Conservation (phyloP, 2,888 invertebrate species). For the Octonoba sinensis region DNA sequence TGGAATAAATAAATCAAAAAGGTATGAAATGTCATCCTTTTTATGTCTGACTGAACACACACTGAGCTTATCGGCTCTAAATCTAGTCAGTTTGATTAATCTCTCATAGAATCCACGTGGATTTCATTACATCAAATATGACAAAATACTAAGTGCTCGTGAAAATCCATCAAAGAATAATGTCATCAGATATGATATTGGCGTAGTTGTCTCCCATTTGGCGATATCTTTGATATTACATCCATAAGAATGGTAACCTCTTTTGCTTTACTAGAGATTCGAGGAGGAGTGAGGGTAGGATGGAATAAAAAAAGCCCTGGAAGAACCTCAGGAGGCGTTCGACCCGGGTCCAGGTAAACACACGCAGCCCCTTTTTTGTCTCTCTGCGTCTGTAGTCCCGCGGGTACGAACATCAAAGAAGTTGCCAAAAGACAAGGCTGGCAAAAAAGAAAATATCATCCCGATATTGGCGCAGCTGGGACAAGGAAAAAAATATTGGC, state of each 20-base stretch:
- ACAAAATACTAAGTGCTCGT: not conserved
- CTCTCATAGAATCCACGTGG: no score
- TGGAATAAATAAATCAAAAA: no score
- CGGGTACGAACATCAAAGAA: conserved; percentile 59
- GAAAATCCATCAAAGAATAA: not conserved
- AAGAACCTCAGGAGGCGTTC: conserved; percentile 60
- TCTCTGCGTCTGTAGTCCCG: conserved; percentile 33
- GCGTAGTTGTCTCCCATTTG: conserved; percentile 21
- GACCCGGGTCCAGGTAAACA: conserved; percentile 59
- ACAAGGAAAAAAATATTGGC: conserved; percentile 45
- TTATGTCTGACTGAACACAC: no score
- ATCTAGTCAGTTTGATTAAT: no score
- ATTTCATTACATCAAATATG: no score
- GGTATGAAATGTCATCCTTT: no score
- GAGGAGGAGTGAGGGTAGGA: not conserved
- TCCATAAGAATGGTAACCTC: no score
- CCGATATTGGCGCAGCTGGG: conserved; percentile 63
- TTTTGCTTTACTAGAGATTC: not conserved
- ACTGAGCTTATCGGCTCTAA: no score
- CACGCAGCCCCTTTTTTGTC: conserved; percentile 42
- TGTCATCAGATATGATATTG: conserved; percentile 16
- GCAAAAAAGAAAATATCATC: conserved; percentile 50
- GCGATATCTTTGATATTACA: conserved; percentile 1
- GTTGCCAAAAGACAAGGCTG: conserved; percentile 58
- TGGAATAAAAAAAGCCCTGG: conserved; percentile 13